Base-by-base conservation (phyloP, 2,888 invertebrate species). In the Netelia fuscicornis region DNA sequence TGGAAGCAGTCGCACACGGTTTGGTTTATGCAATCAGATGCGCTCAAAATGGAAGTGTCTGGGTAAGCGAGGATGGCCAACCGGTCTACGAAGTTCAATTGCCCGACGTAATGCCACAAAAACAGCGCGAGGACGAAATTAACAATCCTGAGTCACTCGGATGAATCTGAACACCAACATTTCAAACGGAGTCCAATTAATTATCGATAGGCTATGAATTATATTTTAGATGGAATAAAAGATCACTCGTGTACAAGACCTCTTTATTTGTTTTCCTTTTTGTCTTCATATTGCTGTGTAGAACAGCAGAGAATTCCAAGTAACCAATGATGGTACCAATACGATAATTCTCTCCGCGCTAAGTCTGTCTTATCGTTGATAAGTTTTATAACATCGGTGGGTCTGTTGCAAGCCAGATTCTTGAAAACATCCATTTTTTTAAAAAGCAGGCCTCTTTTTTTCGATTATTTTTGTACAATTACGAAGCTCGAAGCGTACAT, bases 1-100 rank as follows among this genome's bases (percentile, higher is more conserved):
- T 90, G 65, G 90, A 91, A 58, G 89, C 85, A 6, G 88, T 92
- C 0, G 92, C 92, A 0, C 92, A 92, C 30, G 93, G 92, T 42
- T 75, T 93, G 25, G 88, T 93, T 3, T 91, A 92, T 60, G 87
- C 91, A 42, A 90, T 94, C 56, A 89, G 92, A 70, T 93, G 92
- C 70, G 93, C 92, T 0, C 90, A 91, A 56, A 94, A 92, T 65
- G 93, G 93, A 9, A 92, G 90, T 68, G 88, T 93, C 8, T 94
- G 93, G 93, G 90, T 94, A 23, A 90, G 90, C 71, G 94, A 94
- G 76, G 90, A 92, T 44, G 91, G 89, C 8, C 90, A 93, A 30
- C 93, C 93, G 0, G 91, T 92, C 37, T 93, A 93, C 81, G 92
- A 93, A 71, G 89, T 93, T 65, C 90, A 91, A 79, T 83, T 91